Conservation (phyloP, 1,140 invertebrate species). For the Pollicipes pollicipes region DNA sequence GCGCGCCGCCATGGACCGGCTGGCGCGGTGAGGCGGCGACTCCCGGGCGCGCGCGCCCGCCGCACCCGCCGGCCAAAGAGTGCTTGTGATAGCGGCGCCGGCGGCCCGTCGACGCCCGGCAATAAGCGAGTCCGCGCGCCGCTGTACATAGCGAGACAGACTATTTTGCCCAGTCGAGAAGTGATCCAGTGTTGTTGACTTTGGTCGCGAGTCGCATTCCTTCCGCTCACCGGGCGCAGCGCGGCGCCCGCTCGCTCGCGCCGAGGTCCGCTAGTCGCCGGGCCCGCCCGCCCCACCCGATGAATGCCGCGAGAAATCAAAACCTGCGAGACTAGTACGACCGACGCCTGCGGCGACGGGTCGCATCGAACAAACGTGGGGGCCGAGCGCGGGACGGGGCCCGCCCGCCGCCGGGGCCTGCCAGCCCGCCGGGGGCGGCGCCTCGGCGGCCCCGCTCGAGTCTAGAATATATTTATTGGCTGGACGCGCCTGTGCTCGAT, state of each 20-base stretch:
- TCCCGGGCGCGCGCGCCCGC: no score
- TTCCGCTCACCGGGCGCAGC: neutral
- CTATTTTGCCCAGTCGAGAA: neutral
- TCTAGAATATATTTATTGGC: neutral
- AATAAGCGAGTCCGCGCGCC: no score
- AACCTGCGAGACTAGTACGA: neutral
- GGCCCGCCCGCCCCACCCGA: no score
- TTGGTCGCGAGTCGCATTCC: neutral
- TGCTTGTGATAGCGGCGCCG: neutral
- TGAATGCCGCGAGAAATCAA: neutral
- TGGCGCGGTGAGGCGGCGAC: constrained; percentile 13
- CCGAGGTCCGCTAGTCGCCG: neutral
- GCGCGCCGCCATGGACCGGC: constrained; percentile 14
- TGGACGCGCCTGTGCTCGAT: neutral
- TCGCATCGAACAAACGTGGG: neutral
- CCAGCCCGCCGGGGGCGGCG: no score
- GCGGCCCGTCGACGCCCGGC: no score
- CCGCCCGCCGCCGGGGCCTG: no score
- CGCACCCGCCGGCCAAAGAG: no score
- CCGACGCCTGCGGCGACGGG: no score
- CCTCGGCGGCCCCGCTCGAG: neutral
- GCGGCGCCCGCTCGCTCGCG: no score
- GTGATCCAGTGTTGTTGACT: neutral
- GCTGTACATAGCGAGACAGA: neutral
- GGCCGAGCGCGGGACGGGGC: no score